Base-by-base conservation (phyloP, 2,113 vertebrate genomes). In the Melospiza georgiana region DNA sequence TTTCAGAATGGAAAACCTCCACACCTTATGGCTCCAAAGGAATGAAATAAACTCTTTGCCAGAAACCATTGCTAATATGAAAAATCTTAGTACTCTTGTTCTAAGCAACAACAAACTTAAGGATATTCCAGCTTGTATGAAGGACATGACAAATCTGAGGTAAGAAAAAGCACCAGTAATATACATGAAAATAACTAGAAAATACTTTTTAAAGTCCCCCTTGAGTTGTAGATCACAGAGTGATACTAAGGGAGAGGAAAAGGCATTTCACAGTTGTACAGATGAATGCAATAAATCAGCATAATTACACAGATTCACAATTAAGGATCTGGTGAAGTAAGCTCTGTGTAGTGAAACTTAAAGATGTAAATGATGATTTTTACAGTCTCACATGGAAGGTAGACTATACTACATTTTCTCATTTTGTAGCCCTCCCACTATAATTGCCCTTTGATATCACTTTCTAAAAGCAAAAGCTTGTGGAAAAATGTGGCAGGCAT, bases 1-100 rank as follows among this genome's bases (percentile, higher is more conserved):
- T 78, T 94, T 73, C 94, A 99, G 99, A 97, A 99, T 99, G 99
- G 98, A 98, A 89, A 98, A 91, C 59, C 95, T 99, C 51, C 99
- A 99, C 89, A 98, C 99, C 4, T 97, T 99, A 85, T 99, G 99
- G 99, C 98, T 99, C 30, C 99, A 99, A 94, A 98, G 99, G 84
- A 99, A 99, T 74, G 95, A 98, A 68, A 97, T 99, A 84, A 97
- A 98, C 61, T 95, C 83, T 35, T 97, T 99, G 55, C 99, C 99
- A n/a, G 98, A 99, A 59, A 98, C 97, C 82, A 99, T 99, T 92
- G 75, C 94, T 87, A 97, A 97, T 57, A 98, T 99, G 98, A 93
- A 91, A 87, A 98, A 96, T 39, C 98, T 99, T 81, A 98, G 98
- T 85, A 99, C 99, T 1, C 98, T 99, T 83, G 99, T 99, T 77